Percentiles rank a stretch among this genome's conserved stretches.
These are phyloP conservation scores for Stenodera caucasica DNA, from an alignment of 2,888 invertebrate species.

Conservation along the genomic window DNA sequence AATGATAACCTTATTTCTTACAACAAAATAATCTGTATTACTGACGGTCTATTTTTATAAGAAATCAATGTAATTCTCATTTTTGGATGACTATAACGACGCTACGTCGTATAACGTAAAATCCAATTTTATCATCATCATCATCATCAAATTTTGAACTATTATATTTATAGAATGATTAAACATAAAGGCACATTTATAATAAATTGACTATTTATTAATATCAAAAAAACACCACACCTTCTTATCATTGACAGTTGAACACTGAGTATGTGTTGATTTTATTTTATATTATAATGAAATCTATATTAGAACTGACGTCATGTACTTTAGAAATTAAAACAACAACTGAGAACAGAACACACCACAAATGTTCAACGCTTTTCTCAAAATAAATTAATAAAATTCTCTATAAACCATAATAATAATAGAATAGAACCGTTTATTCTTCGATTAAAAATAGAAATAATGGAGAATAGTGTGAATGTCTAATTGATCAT, in stretches of 20 bases:
- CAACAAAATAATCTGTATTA: too few relatives aligned
- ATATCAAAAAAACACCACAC: not conserved
- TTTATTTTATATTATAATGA: not conserved
- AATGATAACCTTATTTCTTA: slow-evolving; percentile 5
- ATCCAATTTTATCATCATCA: not conserved
- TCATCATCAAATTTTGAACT: too few relatives aligned
- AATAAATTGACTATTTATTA: not conserved
- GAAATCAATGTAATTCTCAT: not conserved
- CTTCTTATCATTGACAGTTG: slow-evolving; percentile 5
- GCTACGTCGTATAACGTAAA: not conserved
- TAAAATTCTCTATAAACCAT: not conserved
- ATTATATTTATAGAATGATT: too few relatives aligned
- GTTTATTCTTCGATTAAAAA: not conserved
- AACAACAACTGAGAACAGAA: not conserved
- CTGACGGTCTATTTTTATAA: not conserved
- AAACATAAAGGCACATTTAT: not conserved
- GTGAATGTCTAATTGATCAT: not conserved
- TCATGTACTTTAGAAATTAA: slow-evolving; percentile 26
- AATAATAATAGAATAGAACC: not conserved
- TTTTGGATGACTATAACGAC: not conserved
- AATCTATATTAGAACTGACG: slow-evolving; percentile 17
- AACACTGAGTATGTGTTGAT: not conserved
- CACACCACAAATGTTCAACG: not conserved
- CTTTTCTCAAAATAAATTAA: not conserved
- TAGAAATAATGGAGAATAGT: not conserved